Conservation (phyloP, 2,888 invertebrate species). For the Cheiracanthium punctorium region DNA sequence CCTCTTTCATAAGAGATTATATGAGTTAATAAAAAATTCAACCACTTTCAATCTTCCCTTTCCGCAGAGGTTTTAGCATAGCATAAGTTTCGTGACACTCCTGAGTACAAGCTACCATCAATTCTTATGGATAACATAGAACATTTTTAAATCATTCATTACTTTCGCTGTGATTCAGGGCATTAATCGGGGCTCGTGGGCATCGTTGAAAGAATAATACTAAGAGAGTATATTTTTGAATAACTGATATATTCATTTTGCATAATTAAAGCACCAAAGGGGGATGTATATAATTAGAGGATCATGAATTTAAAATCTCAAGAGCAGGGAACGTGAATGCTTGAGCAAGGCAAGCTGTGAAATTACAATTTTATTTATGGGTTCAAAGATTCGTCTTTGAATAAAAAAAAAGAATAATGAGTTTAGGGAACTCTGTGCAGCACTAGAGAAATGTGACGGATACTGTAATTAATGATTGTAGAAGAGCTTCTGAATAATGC, state of each 20-base stretch:
- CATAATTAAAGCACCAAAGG: conserved; percentile 34
- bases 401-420: too few species aligned
- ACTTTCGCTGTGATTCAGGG: conserved; percentile 45
- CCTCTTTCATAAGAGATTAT: background rate
- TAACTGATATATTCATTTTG: conserved; percentile 43
- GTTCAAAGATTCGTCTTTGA: too few species aligned
- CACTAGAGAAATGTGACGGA: too few species aligned
- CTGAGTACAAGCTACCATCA: conserved; percentile 1
- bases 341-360: too few species aligned
- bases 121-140: conserved; percentile 36
- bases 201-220: conserved; percentile 37
- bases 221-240: conserved; percentile 36
- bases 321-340: too few species aligned
- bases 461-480: too few species aligned
- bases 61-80: conserved; percentile 1
- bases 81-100: conserved; percentile 4
- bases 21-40: background rate
- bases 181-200: background rate
- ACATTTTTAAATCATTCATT: conserved; percentile 61
- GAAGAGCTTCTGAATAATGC: too few species aligned
- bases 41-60: background rate
- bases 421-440: too few species aligned
- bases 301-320: too few species aligned
- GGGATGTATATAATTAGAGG: background rate
- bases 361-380: too few species aligned